Evolutionary conservation across 1,140 invertebrate species (phyloP), one percentile per base, ranked within the genome.

Genomic region (Drosophila equinoxialis): DNA sequence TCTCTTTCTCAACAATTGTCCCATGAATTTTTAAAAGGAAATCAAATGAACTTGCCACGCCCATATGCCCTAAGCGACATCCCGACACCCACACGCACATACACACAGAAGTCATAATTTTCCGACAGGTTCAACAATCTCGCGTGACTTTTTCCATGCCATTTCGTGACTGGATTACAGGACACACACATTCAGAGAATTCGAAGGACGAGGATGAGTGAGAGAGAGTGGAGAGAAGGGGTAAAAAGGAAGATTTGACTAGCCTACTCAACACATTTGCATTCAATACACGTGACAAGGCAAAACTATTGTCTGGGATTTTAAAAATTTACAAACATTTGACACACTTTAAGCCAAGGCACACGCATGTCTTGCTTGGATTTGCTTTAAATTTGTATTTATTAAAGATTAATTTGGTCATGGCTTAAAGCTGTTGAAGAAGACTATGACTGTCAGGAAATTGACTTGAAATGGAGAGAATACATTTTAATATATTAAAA

Each of bases 131-230:
- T 75, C 76, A 79, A 75, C 73, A 75, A 79, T 75, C 77, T 80
- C 73, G 83, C 84, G 83, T 86, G 83, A 86, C 83, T 86, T 83
- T 77, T 82, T 69, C 58, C 72, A 68, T 73, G 55, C 63, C 67
- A 83, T 86, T 86, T 82, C 82, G 84, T 86, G 84, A 83, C 84
- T 86, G 69, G 79, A 86, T 83, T 86, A 89, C 59, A 54, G 64
- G 72, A 65, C 67, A 71, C 59, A 42, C 59, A 58, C 13, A 30
- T 30, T 1, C 30, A 30, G 1, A 23, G 20, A 23, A 30, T 30
- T 30, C 67, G 23, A 51, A 51, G 17, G 45, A 51, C 13, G 3
- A 11, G 8, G 4, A 65, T 3, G 41, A 63, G 35, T 10, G 35
- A 0, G 35, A 35, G 33, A 35, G 55, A 75, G 68, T 75, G 68